These are phyloP conservation scores for Parazoanthus atlanticus DNA, from an alignment of 92 coral and sea anemone species.

Conservation along the genomic window DNA sequence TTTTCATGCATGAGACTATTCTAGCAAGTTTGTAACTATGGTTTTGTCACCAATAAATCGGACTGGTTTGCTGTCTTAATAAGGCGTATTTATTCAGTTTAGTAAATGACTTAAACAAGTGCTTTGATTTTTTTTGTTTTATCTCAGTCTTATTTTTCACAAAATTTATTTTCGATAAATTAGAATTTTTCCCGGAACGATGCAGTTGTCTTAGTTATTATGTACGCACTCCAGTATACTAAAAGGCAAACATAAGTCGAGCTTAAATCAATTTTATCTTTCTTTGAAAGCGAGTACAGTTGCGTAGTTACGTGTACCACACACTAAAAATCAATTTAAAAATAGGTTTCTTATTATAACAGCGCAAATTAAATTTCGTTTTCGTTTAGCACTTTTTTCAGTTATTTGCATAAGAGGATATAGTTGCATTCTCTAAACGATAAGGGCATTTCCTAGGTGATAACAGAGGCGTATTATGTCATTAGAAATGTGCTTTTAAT, in stretches of 20 bases:
- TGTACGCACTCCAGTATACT: not conserved
- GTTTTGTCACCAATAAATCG: too few species aligned
- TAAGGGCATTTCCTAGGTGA: slow-evolving; percentile 27
- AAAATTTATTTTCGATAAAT: not conserved
- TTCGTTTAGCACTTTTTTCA: not conserved
- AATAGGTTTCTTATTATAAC: slow-evolving; percentile 1
- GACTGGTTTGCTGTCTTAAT: too few species aligned
- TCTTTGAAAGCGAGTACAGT: not conserved
- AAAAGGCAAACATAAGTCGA: not conserved
- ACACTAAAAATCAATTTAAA: not conserved
- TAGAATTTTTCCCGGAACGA: not conserved
- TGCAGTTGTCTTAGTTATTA: not conserved
- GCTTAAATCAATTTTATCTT: not conserved
- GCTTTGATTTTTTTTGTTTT: not conserved
- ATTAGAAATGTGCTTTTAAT: not conserved
- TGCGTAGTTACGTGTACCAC: not conserved
- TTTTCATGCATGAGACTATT: not conserved
- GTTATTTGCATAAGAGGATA: slow-evolving; percentile 12
- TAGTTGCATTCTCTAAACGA: slow-evolving; percentile 32
- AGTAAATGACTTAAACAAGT: too few species aligned
- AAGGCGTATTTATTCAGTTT: not conserved
- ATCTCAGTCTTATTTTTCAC: not conserved
- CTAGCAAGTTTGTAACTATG: too few species aligned
- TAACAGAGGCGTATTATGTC: not conserved
- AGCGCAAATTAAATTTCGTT: slow-evolving; percentile 31